phyloP scores from a whole-genome alignment of 1,140 invertebrate species.

The Eulimnadia texana region DNA sequence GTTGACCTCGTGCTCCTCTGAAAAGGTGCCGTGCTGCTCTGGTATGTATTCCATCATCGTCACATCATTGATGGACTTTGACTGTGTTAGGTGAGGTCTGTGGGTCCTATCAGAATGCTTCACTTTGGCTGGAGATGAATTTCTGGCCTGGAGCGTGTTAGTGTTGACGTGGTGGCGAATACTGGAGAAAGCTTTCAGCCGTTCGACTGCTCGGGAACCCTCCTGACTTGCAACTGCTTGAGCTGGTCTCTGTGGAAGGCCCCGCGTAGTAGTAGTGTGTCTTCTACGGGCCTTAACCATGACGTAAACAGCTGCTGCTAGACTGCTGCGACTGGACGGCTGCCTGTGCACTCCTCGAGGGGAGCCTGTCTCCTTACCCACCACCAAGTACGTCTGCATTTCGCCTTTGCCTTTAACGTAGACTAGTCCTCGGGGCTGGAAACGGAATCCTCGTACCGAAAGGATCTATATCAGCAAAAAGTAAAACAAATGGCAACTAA shows the following conservation, averaged over 20 bases:
- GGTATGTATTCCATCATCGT: not conserved
- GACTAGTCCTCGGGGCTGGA: conserved; percentile 62
- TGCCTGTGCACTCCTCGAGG: conserved; percentile 41
- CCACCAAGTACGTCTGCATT: conserved; percentile 86
- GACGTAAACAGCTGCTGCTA: conserved; percentile 74
- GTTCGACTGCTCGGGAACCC: not conserved
- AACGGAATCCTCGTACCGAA: conserved; percentile 49
- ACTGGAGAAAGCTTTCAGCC: conserved; percentile 10
- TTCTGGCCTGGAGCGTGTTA: not conserved
- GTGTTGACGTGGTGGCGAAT: not conserved
- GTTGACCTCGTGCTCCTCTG: too few relatives aligned
- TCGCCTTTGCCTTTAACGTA: conserved; percentile 87
- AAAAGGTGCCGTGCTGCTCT: not conserved
- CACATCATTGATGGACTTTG: not conserved
- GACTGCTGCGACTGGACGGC: conserved; percentile 47
- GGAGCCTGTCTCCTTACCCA: conserved; percentile 39
- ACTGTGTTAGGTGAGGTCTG: not conserved
- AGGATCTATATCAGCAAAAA: conserved; percentile 41
- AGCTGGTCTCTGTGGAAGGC: conserved; percentile 10
- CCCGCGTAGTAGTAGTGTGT: conserved; percentile 25
- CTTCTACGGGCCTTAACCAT: conserved; percentile 54
- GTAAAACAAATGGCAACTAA: conserved; percentile 2
- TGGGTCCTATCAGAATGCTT: not conserved
- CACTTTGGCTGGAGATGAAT: not conserved
- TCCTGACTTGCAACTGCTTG: not conserved